These are phyloP conservation scores for Amphipoea oculea DNA, from an alignment of 2,888 invertebrate genomes.

Conservation along the genomic window DNA sequence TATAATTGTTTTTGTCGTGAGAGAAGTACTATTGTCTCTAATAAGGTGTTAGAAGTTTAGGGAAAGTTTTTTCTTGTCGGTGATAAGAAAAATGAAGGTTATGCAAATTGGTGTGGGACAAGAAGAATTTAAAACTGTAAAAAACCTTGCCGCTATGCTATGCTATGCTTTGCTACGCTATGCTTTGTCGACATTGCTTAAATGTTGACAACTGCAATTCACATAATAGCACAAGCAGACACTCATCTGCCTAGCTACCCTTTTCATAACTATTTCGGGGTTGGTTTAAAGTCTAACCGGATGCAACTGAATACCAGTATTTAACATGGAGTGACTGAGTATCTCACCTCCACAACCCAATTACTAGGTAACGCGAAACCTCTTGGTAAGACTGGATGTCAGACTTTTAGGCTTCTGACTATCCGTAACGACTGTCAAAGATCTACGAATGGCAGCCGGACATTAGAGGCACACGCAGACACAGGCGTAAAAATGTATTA, in stretches of 20 bases:
- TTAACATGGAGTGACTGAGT: no score
- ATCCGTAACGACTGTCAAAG: neutral
- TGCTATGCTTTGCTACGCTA: no score
- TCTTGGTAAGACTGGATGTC: neutral
- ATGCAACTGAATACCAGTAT: no score
- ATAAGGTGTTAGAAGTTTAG: constrained; percentile 34
- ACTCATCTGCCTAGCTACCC: no score
- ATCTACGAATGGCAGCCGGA: neutral
- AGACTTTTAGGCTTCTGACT: no score
- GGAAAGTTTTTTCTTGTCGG: constrained; percentile 34
- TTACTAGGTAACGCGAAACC: neutral
- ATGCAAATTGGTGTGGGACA: neutral
- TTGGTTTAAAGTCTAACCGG: no score
- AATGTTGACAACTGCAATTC: no score
- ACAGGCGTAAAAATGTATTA: neutral
- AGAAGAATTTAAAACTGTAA: neutral
- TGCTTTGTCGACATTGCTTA: no score
- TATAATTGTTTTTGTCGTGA: constrained; percentile 40
- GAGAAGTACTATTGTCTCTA: constrained; percentile 32
- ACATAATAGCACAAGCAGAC: no score
- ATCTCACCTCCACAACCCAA: neutral
- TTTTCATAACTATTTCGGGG: no score
- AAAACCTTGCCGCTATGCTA: neutral
- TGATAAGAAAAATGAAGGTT: neutral
- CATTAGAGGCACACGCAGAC: neutral